Evolutionary conservation across 2,113 vertebrate species (phyloP).

Genomic region (Balaenoptera acutorostrata): DNA sequence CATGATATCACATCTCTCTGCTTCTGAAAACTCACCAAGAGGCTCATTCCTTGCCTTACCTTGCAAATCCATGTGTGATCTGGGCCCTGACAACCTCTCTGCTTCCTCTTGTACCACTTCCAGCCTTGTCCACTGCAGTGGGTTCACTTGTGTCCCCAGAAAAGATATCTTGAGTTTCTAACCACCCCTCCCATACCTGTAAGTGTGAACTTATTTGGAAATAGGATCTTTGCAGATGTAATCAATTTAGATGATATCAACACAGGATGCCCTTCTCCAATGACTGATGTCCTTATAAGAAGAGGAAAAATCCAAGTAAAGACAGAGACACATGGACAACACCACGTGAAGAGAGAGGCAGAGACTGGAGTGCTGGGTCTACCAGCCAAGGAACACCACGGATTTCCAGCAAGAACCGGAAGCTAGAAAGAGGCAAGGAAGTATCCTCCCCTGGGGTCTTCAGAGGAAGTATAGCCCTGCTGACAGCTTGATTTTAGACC

Average conservation of each 20-base stretch:
- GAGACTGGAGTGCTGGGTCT: rapidly evolving
- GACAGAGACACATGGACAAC: background rate
- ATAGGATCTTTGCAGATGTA: background rate
- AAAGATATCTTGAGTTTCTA: background rate
- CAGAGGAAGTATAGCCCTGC: background rate
- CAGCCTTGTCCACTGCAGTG: background rate
- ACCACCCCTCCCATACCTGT: background rate
- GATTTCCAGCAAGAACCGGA: no score
- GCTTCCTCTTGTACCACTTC: no score
- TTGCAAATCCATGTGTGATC: background rate
- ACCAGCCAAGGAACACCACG: rapidly evolving
- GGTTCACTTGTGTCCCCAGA: background rate
- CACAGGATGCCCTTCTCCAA: background rate
- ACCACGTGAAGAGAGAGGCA: rapidly evolving
- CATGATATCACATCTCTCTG: background rate
- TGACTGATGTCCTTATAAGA: background rate
- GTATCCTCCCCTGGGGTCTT: background rate
- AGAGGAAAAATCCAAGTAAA: background rate
- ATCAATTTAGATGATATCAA: background rate
- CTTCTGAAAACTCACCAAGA: background rate
- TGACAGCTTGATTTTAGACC: no score
- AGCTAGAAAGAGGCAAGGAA: background rate
- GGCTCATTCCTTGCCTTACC: background rate
- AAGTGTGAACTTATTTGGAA: background rate
- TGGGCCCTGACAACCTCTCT: background rate